A percentile compares a stretch with the other conserved stretches of the same genome.
phyloP scores from a whole-genome alignment of 2,888 invertebrate genomes.

The Cynaeus angustus region DNA sequence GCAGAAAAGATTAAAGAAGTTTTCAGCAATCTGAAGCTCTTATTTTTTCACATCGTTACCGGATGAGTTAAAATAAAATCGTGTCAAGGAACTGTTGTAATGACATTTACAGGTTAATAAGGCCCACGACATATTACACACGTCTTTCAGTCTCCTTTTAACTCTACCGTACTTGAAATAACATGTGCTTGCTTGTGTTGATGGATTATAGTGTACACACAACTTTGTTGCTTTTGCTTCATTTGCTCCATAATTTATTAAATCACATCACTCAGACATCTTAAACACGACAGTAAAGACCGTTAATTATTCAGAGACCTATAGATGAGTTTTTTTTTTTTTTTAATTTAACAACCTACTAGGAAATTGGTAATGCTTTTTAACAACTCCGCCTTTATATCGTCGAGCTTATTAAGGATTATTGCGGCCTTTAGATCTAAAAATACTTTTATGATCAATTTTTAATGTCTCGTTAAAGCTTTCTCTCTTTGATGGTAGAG shows the following conservation, averaged over 20 bases:
- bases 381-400: constrained; percentile 17
- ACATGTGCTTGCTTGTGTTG: constrained; percentile 52
- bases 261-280: constrained; percentile 47
- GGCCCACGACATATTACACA: constrained; percentile 39
- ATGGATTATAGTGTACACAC: constrained; percentile 52
- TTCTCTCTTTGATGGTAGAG: constrained; percentile 13
- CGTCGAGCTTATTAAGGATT: constrained; percentile 9
- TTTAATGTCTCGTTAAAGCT: constrained; percentile 7
- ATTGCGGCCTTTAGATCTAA: constrained; percentile 4
- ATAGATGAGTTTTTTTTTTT: constrained; percentile 24
- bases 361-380: constrained; percentile 28
- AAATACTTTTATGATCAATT: constrained; percentile 19
- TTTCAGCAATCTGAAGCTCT: background rate
- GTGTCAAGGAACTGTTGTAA: constrained; percentile 36
- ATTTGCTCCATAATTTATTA: constrained; percentile 54
- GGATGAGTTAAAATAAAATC: constrained; percentile 30
- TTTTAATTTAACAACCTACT: background rate
- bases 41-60: background rate
- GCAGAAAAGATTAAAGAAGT: background rate
- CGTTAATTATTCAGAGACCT: constrained; percentile 48
- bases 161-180: constrained; percentile 44
- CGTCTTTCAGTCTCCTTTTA: constrained; percentile 46
- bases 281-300: constrained; percentile 45
- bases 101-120: constrained; percentile 48
- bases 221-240: constrained; percentile 51